Conservation (phyloP, 2,113 vertebrate species). For the Bujurquina vittata region DNA sequence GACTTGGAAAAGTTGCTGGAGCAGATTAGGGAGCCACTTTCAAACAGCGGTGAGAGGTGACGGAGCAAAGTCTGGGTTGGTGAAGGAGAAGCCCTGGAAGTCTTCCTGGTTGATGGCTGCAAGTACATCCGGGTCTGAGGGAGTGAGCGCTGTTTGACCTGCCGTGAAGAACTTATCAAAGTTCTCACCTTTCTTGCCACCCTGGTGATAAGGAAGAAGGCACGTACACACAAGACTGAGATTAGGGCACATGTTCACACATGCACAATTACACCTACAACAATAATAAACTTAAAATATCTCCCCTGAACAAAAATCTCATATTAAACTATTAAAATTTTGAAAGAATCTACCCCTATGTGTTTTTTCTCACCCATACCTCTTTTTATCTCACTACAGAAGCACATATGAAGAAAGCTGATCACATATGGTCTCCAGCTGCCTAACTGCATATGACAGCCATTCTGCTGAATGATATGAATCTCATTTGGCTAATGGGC, state of each 20-base stretch:
- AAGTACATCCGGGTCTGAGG: constrained; percentile 88
- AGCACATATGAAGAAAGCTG: constrained; percentile 26
- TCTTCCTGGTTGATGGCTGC: constrained; percentile 90
- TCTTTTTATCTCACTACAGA: constrained; percentile 1
- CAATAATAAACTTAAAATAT: neutral
- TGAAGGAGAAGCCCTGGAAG: constrained; percentile 88
- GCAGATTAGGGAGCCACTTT: constrained; percentile 27
- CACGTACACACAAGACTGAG: neutral
- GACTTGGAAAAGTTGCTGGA: neutral
- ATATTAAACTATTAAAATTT: neutral
- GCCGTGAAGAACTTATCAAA: constrained; percentile 93
- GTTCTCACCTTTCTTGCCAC: constrained; percentile 89
- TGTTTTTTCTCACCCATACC: constrained; percentile 22
- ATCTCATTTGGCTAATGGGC: constrained; percentile 74
- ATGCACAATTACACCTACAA: neutral
- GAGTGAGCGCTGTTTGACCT: constrained; percentile 86
- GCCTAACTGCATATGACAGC: constrained; percentile 42
- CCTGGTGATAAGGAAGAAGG: constrained; percentile 72
- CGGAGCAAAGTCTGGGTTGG: constrained; percentile 83
- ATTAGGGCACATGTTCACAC: neutral
- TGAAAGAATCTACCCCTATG: constrained; percentile 6
- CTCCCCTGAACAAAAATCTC: neutral
- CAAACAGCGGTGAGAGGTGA: constrained; percentile 81
- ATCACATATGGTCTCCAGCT: constrained; percentile 35
- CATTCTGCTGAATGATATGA: constrained; percentile 39